A percentile compares a stretch with the other conserved stretches of the same genome.
phyloP scores from a whole-genome alignment of 2,888 invertebrate genomes.

The Ernsta delagoae region DNA sequence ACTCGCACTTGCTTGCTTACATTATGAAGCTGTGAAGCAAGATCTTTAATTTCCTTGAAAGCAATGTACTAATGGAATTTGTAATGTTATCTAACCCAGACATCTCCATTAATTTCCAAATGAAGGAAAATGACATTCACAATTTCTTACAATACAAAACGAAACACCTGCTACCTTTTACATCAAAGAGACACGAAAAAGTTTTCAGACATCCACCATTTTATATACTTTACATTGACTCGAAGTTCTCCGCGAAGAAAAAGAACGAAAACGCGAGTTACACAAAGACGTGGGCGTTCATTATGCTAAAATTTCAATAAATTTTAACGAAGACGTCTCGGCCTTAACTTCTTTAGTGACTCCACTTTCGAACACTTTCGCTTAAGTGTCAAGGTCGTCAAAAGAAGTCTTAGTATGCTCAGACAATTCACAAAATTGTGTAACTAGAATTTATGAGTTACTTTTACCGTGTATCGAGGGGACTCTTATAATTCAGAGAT shows the following conservation, averaged over 20 bases:
- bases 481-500: too few species aligned
- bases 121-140: neutral
- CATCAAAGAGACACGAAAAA: neutral
- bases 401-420: neutral
- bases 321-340: conserved; percentile 26
- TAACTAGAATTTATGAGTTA: neutral
- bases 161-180: neutral
- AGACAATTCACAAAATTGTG: neutral
- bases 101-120: too few species aligned
- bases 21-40: too few species aligned
- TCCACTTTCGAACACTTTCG: neutral
- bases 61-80: neutral
- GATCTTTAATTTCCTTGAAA: too few species aligned
- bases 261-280: neutral
- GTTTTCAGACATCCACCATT: neutral
- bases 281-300: conserved; percentile 10
- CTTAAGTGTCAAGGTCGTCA: neutral
- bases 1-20: too few species aligned
- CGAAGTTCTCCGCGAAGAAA: neutral
- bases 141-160: neutral
- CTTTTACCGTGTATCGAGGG: too few species aligned
- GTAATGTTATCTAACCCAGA: too few species aligned
- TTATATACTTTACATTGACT: neutral
- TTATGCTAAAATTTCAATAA: conserved; percentile 28
- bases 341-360: conserved; percentile 1